Base-by-base conservation (phyloP, 2,888 invertebrate genomes). In the Phalangium opilio region DNA sequence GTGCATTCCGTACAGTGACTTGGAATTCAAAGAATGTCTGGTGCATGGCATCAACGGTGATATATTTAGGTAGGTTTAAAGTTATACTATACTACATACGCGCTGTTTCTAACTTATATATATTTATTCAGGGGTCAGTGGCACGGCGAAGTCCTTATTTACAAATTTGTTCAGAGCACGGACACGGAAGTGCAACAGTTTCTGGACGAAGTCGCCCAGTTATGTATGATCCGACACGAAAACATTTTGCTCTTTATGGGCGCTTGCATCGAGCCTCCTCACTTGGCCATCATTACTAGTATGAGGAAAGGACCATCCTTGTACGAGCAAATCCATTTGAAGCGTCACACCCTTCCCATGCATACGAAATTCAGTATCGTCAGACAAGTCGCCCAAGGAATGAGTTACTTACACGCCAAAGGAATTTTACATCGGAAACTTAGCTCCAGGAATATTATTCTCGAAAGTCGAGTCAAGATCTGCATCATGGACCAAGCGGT, bases 331-430 rank as follows among this genome's bases (percentile, higher is more conserved):
- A 55, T 67, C 17, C 65, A 66, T 51, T 47, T 61, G 14, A 56
- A 58, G 41, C 48, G 57, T 17, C 62, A 64, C 42, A 60, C 33
- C 35, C 54, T 64, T 40, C 57, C 61, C 3, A 57, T 62, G 44
- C 59, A 61, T 42, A 59, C 60, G 4, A 62, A 63, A 43, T 57
- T 67, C 4, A 60, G 59, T 45, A 62, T 67, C 10, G 61, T 64
- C 14, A 54, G 64, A 14, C 66, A 64, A 55, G 60, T 68, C 14
- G 61, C 65, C 12, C 64, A 64, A 57, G 64, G 62, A 10, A 64
- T 70, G 63, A 67, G 69, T 10, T 70, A 70, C 55, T 60, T 70
- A 3, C 70, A 70, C 56, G 68, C 68, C 44, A 67, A 66, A 50
- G 66, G 64, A n/a, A 66, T 70, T 44, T 61, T 68, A 15, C 63